Base-by-base conservation (phyloP, 2,888 invertebrate genomes). In the Eupeodes luniger region DNA sequence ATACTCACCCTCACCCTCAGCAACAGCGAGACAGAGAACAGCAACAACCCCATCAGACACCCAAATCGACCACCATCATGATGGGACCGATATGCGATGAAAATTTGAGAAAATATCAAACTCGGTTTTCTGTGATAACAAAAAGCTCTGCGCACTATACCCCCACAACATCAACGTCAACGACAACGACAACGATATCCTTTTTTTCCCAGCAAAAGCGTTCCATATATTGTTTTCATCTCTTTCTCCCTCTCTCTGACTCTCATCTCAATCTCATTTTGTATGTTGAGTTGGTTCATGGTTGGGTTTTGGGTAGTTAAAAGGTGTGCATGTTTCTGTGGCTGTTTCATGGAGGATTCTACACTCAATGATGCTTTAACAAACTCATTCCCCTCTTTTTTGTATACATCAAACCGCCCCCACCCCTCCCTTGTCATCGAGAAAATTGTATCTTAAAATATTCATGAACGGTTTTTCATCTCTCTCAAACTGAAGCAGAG, bases 401-500 rank as follows among this genome's bases (percentile, higher is more conserved):
- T 49, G 19, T 16, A 12, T 55, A 53, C 34, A n/a, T 1, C 75
- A 70, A 44, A 27, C 27, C 1, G 27, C 27, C 2, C 27, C 27
- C 27, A 27, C 27, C 27, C 27, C 51, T 44, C 47, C n/a, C 51
- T 16, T 6, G 44, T 59, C 62, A n/a, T 27, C 27, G 16, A 44
- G 61, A 80, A 83, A 80, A 80, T 72, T 51, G 53, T 67, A 90
- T 90, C 90, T 92, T 92, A 90, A 92, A 92, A 92, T 92, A 92
- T 92, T 91, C 91, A 92, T 92, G 89, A 86, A 90, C 86, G 90
- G 91, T 90, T 90, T 90, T 79, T 87, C 81, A 89, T 89, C 90
- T 90, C 90, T 90, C 90, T 91, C 91, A 90, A 90, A 89, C 90
- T 90, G 90, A 89, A 91, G 90, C 91, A 91, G 91, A 91, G 91